Evolutionary conservation across 2,888 invertebrate genomes (phyloP), one percentile per base, ranked within the genome.

Genomic region (Colostygia pectinataria): DNA sequence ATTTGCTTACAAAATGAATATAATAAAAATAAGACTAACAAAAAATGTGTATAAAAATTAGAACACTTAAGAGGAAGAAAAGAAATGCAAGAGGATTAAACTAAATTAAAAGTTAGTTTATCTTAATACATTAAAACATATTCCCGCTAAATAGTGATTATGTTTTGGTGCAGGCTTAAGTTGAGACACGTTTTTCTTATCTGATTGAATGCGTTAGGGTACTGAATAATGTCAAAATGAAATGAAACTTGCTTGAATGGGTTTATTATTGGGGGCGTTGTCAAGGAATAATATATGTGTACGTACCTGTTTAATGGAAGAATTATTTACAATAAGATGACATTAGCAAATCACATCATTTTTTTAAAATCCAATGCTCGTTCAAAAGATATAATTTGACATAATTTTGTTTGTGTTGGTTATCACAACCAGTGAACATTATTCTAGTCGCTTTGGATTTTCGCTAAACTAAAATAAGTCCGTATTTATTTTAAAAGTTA

Each of bases 71-170:
- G 13, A 25, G n/a, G 5, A 20, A 20, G 6, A n/a, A 18, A 24
- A 18, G 27, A 39, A 32, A 32, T 5, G 25, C 1, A 28, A 10
- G 14, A 34, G 18, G 8, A 33, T 29, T 31, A 13, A 24, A 13
- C 5, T 10, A 34, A 28, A 36, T 32, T 13, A 13, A 25, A 47
- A 47, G 36, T 41, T 31, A 29, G 36, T 31, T 37, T 41, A 34
- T 40, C 61, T 57, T 40, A 45, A 44, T 56, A 58, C 61, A 67
- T 68, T 66, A 68, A 68, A 69, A 68, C 57, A 61, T 63, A 63
- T 61, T 54, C 60, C 59, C 64, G 55, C 20, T 20, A 20, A 20
- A 20, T 57, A 53, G 61, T 65, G 64, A 70, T 71, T 67, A 61
- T 60, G 65, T 59, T 71, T 70, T 61, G 70, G 47, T 66, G 49